A percentile compares a stretch with the other conserved stretches of the same genome.
Conservation (phyloP, 2,797 vertebrate species). For the Acropternis orthonyx region DNA sequence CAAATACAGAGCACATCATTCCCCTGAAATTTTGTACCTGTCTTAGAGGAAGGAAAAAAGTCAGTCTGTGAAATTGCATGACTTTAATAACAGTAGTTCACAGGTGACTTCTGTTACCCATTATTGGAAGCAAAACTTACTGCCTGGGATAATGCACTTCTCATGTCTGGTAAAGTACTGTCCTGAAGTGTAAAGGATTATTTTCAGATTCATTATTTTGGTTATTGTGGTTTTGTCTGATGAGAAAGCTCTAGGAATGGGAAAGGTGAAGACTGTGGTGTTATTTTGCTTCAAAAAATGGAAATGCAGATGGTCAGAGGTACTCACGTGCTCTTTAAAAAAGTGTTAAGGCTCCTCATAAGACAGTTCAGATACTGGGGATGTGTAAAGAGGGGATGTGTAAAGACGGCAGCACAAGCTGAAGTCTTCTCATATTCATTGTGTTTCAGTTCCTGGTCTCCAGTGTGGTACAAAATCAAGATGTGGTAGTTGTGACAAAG, state of each 20-base stretch:
- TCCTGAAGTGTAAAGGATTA: not conserved
- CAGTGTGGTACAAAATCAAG: not conserved
- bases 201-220: not conserved
- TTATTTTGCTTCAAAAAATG: not conserved
- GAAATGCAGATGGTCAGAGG: not conserved
- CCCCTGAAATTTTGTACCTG: not conserved
- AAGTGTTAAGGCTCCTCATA: not conserved
- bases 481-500: not conserved
- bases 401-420: not conserved
- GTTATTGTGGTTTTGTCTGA: not conserved
- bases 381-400: not conserved
- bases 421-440: not conserved
- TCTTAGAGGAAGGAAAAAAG: not conserved
- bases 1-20: not conserved
- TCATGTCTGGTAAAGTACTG: not conserved
- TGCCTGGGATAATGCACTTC: not conserved
- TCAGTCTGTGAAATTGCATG: not conserved
- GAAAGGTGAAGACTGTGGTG: not conserved
- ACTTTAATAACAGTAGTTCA: not conserved
- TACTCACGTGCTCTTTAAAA: not conserved
- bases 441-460: not conserved
- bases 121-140: not conserved
- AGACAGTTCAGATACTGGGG: not conserved
- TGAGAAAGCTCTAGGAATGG: not conserved
- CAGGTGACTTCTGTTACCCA: not conserved